phyloP scores from a whole-genome alignment of 2,113 vertebrate species.

The Hippocampus barbouri region DNA sequence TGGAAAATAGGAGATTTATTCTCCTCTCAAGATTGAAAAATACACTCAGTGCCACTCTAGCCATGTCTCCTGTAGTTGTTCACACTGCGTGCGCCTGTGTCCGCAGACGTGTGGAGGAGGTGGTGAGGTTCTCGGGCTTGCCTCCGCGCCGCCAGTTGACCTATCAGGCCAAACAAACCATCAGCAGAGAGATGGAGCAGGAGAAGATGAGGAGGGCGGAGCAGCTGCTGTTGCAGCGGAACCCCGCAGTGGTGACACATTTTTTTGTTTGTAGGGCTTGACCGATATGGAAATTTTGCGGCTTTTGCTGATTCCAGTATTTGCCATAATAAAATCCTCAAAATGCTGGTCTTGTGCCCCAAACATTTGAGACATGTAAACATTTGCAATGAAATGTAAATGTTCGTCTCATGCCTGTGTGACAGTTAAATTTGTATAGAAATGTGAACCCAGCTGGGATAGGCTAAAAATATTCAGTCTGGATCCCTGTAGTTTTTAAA shows the following conservation, averaged over 20 bases:
- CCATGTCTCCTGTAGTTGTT: not conserved
- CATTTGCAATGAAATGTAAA: too few relatives aligned
- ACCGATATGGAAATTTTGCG: too few relatives aligned
- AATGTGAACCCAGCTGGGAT: too few relatives aligned
- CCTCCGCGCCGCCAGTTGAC: slow-evolving; percentile 83
- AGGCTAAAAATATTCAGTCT: too few relatives aligned
- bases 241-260: slow-evolving; percentile 59
- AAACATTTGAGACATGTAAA: too few relatives aligned
- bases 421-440: too few relatives aligned
- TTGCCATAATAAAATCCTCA: too few relatives aligned
- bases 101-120: slow-evolving; percentile 82
- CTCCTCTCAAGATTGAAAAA: slow-evolving; percentile 1
- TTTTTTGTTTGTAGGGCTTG: too few relatives aligned
- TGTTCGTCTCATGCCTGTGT: too few relatives aligned
- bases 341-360: too few relatives aligned
- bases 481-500: too few relatives aligned
- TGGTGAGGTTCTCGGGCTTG: slow-evolving; percentile 81
- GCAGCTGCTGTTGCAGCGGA: slow-evolving; percentile 65
- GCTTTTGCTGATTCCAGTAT: too few relatives aligned
- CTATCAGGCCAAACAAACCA: slow-evolving; percentile 94
- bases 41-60: not conserved
- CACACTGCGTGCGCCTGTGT: slow-evolving; percentile 42
- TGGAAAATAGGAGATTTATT: slow-evolving; percentile 15
- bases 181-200: slow-evolving; percentile 87
- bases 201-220: slow-evolving; percentile 91